Percentiles rank a stretch among this genome's conserved stretches.
Conservation (phyloP, 2,113 vertebrate genomes). For the Seriola dumerili region DNA sequence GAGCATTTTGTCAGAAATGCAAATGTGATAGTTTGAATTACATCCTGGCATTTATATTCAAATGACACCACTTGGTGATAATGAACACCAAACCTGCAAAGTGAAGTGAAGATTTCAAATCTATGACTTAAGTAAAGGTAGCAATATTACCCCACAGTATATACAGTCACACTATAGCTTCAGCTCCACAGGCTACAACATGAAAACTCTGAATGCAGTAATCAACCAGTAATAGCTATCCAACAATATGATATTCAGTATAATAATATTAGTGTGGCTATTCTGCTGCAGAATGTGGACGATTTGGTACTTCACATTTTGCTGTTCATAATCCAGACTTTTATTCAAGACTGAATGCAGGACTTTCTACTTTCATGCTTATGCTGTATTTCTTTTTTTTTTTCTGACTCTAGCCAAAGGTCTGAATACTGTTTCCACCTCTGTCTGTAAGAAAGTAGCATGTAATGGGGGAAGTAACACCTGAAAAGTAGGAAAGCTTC, state of each 20-base stretch:
- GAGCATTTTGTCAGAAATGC: slow-evolving; percentile 27
- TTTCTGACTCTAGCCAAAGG: too few species aligned
- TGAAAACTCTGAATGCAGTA: too few species aligned
- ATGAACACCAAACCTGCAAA: not conserved
- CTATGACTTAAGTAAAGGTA: not conserved
- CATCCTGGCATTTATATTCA: slow-evolving; percentile 26
- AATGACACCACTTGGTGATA: slow-evolving; percentile 6
- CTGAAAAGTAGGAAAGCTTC: not conserved
- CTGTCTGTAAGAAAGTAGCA: too few species aligned
- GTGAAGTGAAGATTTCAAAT: not conserved
- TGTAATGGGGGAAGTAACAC: not conserved
- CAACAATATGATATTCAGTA: not conserved
- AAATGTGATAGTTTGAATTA: slow-evolving; percentile 21
- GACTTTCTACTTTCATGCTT: not conserved
- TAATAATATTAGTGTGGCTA: not conserved
- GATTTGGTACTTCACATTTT: not conserved
- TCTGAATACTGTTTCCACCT: too few species aligned
- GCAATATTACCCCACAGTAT: not conserved
- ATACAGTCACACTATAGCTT: too few species aligned
- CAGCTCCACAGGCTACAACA: too few species aligned
- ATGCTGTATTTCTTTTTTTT: too few species aligned
- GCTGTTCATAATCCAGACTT: not conserved
- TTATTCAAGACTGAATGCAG: not conserved
- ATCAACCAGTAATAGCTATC: too few species aligned
- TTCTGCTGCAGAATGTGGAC: not conserved